Conservation (phyloP, 2,797 vertebrate species). For the Gymnodraco acuticeps region DNA sequence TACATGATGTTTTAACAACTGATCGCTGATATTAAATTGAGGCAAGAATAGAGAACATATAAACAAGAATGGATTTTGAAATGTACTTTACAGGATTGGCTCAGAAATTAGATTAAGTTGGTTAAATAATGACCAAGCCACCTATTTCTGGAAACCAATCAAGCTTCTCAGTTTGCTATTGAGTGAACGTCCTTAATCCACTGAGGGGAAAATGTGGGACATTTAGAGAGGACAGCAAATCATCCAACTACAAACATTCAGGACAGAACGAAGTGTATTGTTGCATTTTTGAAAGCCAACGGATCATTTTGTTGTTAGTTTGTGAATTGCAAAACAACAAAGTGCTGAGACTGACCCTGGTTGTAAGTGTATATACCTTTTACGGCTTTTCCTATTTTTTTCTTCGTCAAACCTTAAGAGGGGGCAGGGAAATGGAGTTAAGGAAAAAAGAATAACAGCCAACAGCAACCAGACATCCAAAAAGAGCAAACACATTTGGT, state of each 20-base stretch:
- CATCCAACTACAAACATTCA: slow-evolving; percentile 16
- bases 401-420: slow-evolving; percentile 97
- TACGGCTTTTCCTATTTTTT: slow-evolving; percentile 98
- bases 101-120: slow-evolving; percentile 47
- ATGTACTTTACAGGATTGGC: slow-evolving; percentile 32
- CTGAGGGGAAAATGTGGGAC: slow-evolving; percentile 12
- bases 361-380: slow-evolving; percentile 95
- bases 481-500: slow-evolving; percentile 44
- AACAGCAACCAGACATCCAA: slow-evolving; percentile 76
- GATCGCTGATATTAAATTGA: slow-evolving; percentile 1
- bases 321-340: slow-evolving; percentile 80
- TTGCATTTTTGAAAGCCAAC: slow-evolving; percentile 86
- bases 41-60: not conserved
- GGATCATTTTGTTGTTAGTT: slow-evolving; percentile 87
- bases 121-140: slow-evolving; percentile 61
- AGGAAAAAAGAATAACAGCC: slow-evolving; percentile 86
- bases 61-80: slow-evolving; percentile 13
- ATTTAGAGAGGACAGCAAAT: slow-evolving; percentile 12
- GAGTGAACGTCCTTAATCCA: slow-evolving; percentile 16
- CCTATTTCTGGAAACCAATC: slow-evolving; percentile 47
- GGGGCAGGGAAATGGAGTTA: slow-evolving; percentile 89
- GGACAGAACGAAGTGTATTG: slow-evolving; percentile 67
- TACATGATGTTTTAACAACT: not conserved
- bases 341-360: slow-evolving; percentile 80
- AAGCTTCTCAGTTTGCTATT: slow-evolving; percentile 18